Percentiles rank a stretch among this genome's conserved stretches.
phyloP scores from a whole-genome alignment of 2,888 invertebrate genomes.

The Lasiommata megera region DNA sequence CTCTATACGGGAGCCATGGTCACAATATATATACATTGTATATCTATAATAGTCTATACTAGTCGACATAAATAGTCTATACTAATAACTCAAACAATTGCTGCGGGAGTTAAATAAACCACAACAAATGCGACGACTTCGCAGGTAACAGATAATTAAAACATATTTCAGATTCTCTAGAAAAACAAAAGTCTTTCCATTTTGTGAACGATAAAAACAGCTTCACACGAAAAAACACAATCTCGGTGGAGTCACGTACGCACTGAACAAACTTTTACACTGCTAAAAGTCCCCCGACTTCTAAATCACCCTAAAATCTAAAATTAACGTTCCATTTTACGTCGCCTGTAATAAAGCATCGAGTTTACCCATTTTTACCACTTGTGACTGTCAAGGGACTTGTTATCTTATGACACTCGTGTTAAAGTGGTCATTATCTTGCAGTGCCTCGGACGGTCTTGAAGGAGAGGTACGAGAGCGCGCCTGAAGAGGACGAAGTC shows the following conservation, averaged over 20 bases:
- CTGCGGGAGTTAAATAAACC: too few relatives aligned
- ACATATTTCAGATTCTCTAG: neutral
- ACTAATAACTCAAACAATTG: too few relatives aligned
- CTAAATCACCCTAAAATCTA: conserved; percentile 59
- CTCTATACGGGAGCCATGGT: too few relatives aligned
- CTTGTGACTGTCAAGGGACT: conserved; percentile 17
- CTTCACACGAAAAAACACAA: conserved; percentile 36
- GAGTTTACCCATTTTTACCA: conserved; percentile 8
- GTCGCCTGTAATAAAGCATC: conserved; percentile 37
- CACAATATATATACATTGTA: too few relatives aligned
- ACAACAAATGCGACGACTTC: too few relatives aligned
- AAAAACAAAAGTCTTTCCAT: neutral
- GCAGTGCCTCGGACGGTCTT: conserved; percentile 92
- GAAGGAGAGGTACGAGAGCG: conserved; percentile 90
- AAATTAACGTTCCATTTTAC: conserved; percentile 59
- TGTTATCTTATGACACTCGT: conserved; percentile 33
- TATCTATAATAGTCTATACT: too few relatives aligned
- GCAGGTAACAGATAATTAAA: neutral
- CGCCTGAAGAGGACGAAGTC: conserved; percentile 89
- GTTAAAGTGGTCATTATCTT: conserved; percentile 53
- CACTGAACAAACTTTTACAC: conserved; percentile 47
- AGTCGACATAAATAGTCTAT: too few relatives aligned
- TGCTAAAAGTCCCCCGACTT: conserved; percentile 44
- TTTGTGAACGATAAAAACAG: conserved; percentile 11
- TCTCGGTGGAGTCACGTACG: conserved; percentile 48